A percentile compares a stretch with the other conserved stretches of the same genome.
Conservation (phyloP, 1,140 invertebrate species). For the Nasonia longicornis region DNA sequence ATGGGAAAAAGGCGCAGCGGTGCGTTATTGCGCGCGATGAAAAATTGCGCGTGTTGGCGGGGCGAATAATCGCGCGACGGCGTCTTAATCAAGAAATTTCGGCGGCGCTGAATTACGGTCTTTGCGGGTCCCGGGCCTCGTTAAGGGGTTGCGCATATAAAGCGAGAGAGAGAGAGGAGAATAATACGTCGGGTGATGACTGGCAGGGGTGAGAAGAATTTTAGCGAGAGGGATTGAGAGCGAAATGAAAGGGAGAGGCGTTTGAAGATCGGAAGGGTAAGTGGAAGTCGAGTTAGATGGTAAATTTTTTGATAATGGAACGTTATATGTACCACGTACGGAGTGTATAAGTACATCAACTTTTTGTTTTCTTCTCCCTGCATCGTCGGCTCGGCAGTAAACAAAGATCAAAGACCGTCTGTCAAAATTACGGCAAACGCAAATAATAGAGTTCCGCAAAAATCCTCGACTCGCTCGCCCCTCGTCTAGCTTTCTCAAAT, state of each 20-base stretch:
- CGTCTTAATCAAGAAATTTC: constrained; percentile 65
- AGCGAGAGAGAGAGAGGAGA: constrained; percentile 45
- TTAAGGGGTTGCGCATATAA: constrained; percentile 52
- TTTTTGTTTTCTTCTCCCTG: too few species aligned
- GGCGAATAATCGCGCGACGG: constrained; percentile 53
- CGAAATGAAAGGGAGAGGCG: not conserved
- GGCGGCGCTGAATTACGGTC: constrained; percentile 53
- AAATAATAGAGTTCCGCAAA: too few species aligned
- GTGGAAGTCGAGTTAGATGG: too few species aligned
- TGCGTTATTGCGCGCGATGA: constrained; percentile 37
- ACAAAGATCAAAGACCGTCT: too few species aligned
- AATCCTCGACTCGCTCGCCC: not conserved
- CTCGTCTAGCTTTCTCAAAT: not conserved
- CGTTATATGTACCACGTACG: too few species aligned
- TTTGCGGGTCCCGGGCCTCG: constrained; percentile 50
- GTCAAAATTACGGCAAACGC: too few species aligned
- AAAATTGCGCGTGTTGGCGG: constrained; percentile 36
- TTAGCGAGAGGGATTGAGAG: not conserved
- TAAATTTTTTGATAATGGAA: too few species aligned
- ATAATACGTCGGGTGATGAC: constrained; percentile 40
- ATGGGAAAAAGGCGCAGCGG: not conserved
- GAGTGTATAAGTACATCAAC: too few species aligned
- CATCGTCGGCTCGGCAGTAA: too few species aligned
- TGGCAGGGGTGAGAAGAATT: not conserved
- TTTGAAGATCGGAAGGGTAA: not conserved